Evolutionary conservation across 2,888 invertebrate genomes (phyloP).

Genomic region (Hirtodrosophila duncani): DNA sequence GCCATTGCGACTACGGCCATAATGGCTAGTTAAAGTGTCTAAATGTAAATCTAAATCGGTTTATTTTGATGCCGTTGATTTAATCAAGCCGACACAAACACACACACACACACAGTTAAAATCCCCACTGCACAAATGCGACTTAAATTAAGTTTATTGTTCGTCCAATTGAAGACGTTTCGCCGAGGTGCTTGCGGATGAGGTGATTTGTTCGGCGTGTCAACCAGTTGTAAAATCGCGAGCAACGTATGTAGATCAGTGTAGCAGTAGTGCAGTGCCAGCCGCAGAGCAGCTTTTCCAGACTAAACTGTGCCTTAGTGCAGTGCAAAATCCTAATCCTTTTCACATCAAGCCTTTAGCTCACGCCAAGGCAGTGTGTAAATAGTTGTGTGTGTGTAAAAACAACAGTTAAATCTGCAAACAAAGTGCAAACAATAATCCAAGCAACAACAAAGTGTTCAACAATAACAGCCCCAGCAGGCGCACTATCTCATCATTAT

Average conservation of each 20-base stretch:
- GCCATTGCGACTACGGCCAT: constrained; percentile 34
- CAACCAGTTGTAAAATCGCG: constrained; percentile 44
- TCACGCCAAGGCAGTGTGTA: too few species aligned
- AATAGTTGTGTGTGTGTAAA: too few species aligned
- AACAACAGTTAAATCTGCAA: constrained; percentile 22
- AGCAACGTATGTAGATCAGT: constrained; percentile 21
- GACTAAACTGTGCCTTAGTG: background rate
- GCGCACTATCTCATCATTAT: constrained; percentile 17
- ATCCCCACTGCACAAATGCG: constrained; percentile 7
- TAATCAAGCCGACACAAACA: constrained; percentile 44
- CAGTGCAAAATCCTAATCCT: constrained; percentile 23
- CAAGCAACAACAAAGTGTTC: constrained; percentile 40
- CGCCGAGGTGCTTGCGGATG: constrained; percentile 20
- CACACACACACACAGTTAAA: constrained; percentile 8
- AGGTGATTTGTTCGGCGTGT: constrained; percentile 28
- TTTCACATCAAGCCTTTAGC: too few species aligned
- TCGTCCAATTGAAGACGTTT: constrained; percentile 52
- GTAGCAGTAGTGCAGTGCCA: background rate
- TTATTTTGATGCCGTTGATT: constrained; percentile 59
- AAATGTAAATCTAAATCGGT: constrained; percentile 53
- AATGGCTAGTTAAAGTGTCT: constrained; percentile 67
- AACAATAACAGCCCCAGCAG: constrained; percentile 24
- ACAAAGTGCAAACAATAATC: constrained; percentile 33
- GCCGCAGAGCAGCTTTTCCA: background rate
- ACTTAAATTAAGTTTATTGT: constrained; percentile 59